Evolutionary conservation across 2,797 vertebrate genomes (phyloP).

Genomic region (Myotis daubentonii): DNA sequence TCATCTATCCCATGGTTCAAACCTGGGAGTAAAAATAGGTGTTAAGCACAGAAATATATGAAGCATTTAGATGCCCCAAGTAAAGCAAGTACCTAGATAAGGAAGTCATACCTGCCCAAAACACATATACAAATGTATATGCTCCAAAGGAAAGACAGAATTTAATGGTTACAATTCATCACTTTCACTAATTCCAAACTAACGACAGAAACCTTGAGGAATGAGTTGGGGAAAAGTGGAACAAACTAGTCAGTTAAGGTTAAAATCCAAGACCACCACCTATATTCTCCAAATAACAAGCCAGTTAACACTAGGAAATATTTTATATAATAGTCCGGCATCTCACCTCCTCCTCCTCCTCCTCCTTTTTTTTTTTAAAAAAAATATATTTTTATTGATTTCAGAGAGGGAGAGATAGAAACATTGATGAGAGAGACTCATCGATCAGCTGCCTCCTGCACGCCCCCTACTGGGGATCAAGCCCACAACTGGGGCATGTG

Average conservation of each 20-base stretch:
- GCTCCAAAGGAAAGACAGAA: conserved; percentile 27
- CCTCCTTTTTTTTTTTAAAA: too few species aligned
- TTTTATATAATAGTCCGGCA: not conserved
- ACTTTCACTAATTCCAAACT: conserved; percentile 44
- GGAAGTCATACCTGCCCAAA: not conserved
- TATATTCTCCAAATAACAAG: conserved; percentile 28
- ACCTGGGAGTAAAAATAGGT: not conserved
- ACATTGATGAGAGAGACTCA: too few species aligned
- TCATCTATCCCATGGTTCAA: conserved; percentile 29
- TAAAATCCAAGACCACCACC: conserved; percentile 46
- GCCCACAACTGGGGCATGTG: too few species aligned
- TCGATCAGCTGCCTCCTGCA: too few species aligned
- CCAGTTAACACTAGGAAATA: not conserved
- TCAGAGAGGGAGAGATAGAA: too few species aligned
- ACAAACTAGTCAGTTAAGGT: not conserved
- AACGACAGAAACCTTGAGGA: not conserved
- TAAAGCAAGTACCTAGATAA: conserved; percentile 49
- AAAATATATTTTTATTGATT: too few species aligned
- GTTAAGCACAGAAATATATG: conserved; percentile 4
- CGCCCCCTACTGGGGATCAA: too few species aligned
- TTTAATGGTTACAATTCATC: not conserved
- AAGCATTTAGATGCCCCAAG: not conserved
- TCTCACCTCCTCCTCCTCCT: not conserved
- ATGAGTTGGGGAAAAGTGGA: not conserved
- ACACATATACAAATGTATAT: conserved; percentile 26